Percentiles rank a stretch among this genome's conserved stretches.
Evolutionary conservation across 2,888 invertebrate species (phyloP).

Genomic region (Xestia sexstrigata): DNA sequence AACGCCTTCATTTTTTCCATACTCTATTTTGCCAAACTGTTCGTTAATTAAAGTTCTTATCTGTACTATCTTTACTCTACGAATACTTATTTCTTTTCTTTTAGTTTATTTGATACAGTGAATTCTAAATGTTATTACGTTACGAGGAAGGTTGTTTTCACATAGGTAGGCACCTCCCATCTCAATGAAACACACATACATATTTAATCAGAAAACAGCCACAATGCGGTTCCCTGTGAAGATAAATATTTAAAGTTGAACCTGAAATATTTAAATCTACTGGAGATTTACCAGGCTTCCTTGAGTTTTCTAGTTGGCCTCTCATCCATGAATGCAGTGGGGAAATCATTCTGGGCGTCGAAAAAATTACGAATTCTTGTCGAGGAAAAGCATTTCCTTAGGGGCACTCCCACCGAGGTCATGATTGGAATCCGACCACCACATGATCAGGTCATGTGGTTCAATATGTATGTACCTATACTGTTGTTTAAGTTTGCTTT

Average conservation of each 20-base stretch:
- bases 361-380: conserved; percentile 76
- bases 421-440: conserved; percentile 60
- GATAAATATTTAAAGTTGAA: conserved; percentile 65
- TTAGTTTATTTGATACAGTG: not conserved
- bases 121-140: conserved; percentile 26
- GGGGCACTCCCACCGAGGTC: conserved; percentile 70
- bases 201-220: conserved; percentile 52
- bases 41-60: too few species aligned
- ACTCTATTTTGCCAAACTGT: too few species aligned
- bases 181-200: conserved; percentile 60
- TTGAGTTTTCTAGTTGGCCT: conserved; percentile 67
- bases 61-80: not conserved
- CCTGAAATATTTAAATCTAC: conserved; percentile 66
- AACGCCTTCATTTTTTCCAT: too few species aligned
- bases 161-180: conserved; percentile 36
- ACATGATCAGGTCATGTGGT: conserved; percentile 30
- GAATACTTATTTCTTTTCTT: not conserved
- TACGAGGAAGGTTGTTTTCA: conserved; percentile 13
- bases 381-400: conserved; percentile 72
- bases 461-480: conserved; percentile 14
- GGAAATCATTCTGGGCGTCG: conserved; percentile 76
- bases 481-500: too few species aligned
- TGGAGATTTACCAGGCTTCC: conserved; percentile 50
- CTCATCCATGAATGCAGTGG: conserved; percentile 75
- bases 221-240: conserved; percentile 47